Evolutionary conservation across 2,113 vertebrate genomes (phyloP).

Genomic region (Addax nasomaculatus): DNA sequence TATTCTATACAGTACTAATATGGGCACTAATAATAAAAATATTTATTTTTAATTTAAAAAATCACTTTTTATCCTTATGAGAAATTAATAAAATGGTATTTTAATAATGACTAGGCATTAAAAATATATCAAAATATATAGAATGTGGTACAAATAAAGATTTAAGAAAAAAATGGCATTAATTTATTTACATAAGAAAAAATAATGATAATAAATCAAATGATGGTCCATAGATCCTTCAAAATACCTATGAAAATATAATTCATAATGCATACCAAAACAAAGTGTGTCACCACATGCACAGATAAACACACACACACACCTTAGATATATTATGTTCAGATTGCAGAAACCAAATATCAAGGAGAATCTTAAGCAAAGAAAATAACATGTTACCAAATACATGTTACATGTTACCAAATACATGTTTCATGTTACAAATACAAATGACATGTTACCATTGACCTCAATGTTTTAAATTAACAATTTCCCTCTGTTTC

Average conservation of each 20-base stretch:
- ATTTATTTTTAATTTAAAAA: not conserved
- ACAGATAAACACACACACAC: not conserved
- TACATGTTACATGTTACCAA: not conserved
- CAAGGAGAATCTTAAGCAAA: not conserved
- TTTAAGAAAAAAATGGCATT: not conserved
- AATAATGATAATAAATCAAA: not conserved
- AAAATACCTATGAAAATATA: not conserved
- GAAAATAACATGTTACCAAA: not conserved
- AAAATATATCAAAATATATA: not conserved
- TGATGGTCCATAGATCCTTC: not conserved
- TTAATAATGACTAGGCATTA: not conserved
- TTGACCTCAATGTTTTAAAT: not conserved
- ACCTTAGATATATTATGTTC: too few species aligned
- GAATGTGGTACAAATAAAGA: not conserved
- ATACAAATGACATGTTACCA: not conserved
- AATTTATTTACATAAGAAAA: not conserved
- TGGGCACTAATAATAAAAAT: not conserved
- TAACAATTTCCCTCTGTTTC: not conserved
- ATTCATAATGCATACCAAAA: not conserved
- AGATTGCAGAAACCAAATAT: not conserved
- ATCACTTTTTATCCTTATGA: not conserved
- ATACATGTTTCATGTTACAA: not conserved
- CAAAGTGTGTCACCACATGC: not conserved
- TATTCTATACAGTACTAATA: not conserved
- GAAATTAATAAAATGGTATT: not conserved